Conservation (phyloP, 1,140 invertebrate species). For the Probaryconus sp. region DNA sequence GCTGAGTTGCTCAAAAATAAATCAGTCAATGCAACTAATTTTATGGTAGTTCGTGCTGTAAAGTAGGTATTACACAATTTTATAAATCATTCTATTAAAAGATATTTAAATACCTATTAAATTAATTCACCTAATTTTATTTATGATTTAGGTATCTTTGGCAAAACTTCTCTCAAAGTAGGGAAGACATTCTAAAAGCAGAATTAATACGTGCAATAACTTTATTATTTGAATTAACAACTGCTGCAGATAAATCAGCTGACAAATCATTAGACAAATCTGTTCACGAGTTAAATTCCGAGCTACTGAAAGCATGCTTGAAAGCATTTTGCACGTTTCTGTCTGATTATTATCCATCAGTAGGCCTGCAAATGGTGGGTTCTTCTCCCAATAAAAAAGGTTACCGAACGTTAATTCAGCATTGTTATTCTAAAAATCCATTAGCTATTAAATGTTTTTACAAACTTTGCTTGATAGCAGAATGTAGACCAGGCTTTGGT, state of each 20-base stretch:
- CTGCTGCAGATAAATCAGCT: constrained; percentile 49
- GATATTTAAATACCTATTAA: constrained; percentile 4
- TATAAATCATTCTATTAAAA: neutral
- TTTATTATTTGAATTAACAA: constrained; percentile 56
- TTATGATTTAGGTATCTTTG: constrained; percentile 72
- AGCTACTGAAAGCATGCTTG: constrained; percentile 67
- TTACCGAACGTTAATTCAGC: constrained; percentile 65
- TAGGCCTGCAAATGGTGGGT: constrained; percentile 61
- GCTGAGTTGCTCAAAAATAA: constrained; percentile 56
- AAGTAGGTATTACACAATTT: constrained; percentile 59
- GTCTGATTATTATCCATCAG: constrained; percentile 58
- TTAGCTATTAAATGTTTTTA: constrained; percentile 69
- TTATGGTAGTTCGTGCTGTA: constrained; percentile 70
- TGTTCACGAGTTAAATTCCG: too few species aligned
- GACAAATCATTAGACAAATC: constrained; percentile 38
- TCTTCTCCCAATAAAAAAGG: constrained; percentile 63
- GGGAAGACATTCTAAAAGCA: constrained; percentile 63
- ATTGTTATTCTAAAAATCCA: constrained; percentile 63
- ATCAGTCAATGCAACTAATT: constrained; percentile 61
- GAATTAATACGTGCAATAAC: constrained; percentile 63
- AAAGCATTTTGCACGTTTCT: constrained; percentile 70
- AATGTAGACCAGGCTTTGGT: constrained; percentile 68
- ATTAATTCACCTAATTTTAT: constrained; percentile 1
- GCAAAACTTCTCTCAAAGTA: constrained; percentile 62
- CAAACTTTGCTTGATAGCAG: constrained; percentile 66